Conservation (phyloP, 2,888 invertebrate species). For the Ferdinandea cuprea region DNA sequence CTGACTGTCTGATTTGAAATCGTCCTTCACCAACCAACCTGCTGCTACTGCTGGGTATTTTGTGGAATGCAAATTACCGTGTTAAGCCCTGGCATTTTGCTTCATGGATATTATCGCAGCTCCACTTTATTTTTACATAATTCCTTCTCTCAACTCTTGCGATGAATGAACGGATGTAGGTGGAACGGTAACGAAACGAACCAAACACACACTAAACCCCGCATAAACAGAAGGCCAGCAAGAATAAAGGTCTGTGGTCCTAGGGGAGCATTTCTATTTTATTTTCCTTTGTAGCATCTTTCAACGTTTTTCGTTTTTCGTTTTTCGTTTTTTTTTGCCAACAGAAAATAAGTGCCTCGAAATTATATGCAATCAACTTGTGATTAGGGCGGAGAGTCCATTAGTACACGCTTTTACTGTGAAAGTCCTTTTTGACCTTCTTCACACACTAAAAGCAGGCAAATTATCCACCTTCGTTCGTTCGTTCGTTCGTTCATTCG, state of each 20-base stretch:
- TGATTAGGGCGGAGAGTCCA: conserved; percentile 57
- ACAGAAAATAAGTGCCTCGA: conserved; percentile 33
- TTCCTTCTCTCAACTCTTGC: conserved; percentile 32
- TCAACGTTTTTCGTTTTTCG: background rate
- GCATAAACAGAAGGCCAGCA: conserved; percentile 26
- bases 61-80: conserved; percentile 68
- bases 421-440: conserved; percentile 27
- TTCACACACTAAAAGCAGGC: conserved; percentile 10
- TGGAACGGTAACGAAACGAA: conserved; percentile 1
- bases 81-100: conserved; percentile 62
- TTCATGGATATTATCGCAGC: conserved; percentile 65
- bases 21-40: conserved; percentile 50
- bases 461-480: conserved; percentile 8
- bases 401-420: conserved; percentile 11
- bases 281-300: conserved; percentile 48
- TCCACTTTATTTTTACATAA: conserved; percentile 51
- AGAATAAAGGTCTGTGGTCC: conserved; percentile 53
- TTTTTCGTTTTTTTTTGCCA: background rate
- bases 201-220: background rate
- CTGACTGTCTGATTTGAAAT: conserved; percentile 48
- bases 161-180: background rate
- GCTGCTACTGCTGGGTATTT: conserved; percentile 35
- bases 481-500: no score
- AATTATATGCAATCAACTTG: conserved; percentile 63
- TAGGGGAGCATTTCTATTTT: conserved; percentile 53